Evolutionary conservation across 2,888 invertebrate genomes (phyloP).

Genomic region (Helleia helle): DNA sequence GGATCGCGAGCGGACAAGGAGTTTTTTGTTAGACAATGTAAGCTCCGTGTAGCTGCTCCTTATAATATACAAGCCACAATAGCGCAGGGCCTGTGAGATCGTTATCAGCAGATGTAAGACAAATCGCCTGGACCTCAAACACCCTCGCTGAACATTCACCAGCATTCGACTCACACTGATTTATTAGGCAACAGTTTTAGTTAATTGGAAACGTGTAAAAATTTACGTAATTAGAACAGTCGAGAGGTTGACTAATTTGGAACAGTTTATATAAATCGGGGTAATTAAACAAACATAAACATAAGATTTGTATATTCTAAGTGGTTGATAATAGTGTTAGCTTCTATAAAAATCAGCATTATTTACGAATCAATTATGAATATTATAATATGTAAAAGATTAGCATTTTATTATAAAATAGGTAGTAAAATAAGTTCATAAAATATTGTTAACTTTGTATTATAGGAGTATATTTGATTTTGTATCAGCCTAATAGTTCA

Average conservation of each 20-base stretch:
- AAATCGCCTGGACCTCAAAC: slow-evolving; percentile 53
- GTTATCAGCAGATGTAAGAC: slow-evolving; percentile 56
- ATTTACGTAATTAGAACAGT: slow-evolving; percentile 6
- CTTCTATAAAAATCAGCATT: too few relatives aligned
- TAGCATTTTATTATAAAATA: too few relatives aligned
- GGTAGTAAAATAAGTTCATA: too few relatives aligned
- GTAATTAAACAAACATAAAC: too few relatives aligned
- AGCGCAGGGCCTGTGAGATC: slow-evolving; percentile 30
- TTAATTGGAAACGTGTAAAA: slow-evolving; percentile 27
- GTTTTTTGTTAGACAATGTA: background rate
- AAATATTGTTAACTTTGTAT: too few relatives aligned
- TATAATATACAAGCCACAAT: slow-evolving; percentile 13
- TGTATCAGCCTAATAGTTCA: too few relatives aligned
- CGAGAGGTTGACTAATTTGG: background rate
- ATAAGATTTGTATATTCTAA: too few relatives aligned
- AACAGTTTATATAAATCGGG: too few relatives aligned
- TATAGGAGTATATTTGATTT: too few relatives aligned
- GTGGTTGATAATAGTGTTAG: too few relatives aligned
- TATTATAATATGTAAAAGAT: too few relatives aligned
- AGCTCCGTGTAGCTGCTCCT: background rate
- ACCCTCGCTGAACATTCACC: slow-evolving; percentile 39
- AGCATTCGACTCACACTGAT: slow-evolving; percentile 36
- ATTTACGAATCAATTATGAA: too few relatives aligned
- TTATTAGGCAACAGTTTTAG: slow-evolving; percentile 27
- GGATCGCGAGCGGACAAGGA: background rate